These are phyloP conservation scores for Sternarchorhynchus goeldii DNA, from an alignment of 2,797 vertebrate species.

Conservation along the genomic window DNA sequence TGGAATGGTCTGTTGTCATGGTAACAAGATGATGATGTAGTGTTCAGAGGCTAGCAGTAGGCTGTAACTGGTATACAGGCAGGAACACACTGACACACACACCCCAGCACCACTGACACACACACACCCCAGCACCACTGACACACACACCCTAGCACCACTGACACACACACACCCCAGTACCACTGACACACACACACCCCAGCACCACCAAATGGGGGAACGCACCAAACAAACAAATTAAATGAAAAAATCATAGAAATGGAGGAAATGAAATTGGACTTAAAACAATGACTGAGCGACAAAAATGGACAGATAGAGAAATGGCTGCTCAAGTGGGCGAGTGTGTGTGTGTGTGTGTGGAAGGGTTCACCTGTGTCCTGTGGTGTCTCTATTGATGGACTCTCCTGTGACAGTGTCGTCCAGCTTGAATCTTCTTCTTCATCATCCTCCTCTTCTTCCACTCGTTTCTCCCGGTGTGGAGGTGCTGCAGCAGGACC, in stretches of 20 bases:
- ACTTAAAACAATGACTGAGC: background rate
- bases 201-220: too few relatives aligned
- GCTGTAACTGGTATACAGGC: too few relatives aligned
- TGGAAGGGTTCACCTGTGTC: constrained; percentile 77
- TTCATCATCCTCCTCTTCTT: constrained; percentile 56
- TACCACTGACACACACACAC: background rate
- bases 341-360: background rate
- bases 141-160: too few relatives aligned
- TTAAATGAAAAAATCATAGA: too few relatives aligned
- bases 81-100: too few relatives aligned
- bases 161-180: too few relatives aligned
- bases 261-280: too few relatives aligned
- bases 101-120: too few relatives aligned
- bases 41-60: too few relatives aligned
- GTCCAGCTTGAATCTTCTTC: constrained; percentile 99
- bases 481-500: background rate
- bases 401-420: constrained; percentile 92
- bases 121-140: too few relatives aligned
- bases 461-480: constrained; percentile 29
- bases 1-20: constrained; percentile 80
- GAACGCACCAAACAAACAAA: too few relatives aligned
- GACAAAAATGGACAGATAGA: background rate
- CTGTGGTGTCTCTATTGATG: constrained; percentile 84
- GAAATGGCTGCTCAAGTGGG: too few relatives aligned
- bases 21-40: constrained; percentile 67